Percentiles rank a stretch among this genome's conserved stretches.
phyloP scores from a whole-genome alignment of 2,113 vertebrate species.

The Microtus montanus region DNA sequence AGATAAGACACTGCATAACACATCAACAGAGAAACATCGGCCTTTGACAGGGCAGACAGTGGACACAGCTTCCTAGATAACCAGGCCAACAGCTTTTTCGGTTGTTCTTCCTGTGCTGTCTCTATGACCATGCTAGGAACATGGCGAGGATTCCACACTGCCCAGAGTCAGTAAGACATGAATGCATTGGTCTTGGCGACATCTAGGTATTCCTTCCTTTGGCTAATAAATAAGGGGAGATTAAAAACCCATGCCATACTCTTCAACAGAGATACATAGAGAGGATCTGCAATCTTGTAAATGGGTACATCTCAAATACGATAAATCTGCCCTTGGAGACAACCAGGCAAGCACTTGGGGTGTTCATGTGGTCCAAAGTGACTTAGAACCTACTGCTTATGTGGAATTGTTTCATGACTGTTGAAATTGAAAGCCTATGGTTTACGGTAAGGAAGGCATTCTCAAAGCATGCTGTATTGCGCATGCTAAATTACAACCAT shows the following conservation, averaged over 20 bases:
- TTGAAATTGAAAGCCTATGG: neutral
- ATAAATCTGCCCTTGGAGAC: neutral
- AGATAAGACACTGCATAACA: neutral
- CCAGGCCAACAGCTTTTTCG: neutral
- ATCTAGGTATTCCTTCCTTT: neutral
- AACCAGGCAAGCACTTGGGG: fast-evolving
- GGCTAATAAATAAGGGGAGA: neutral
- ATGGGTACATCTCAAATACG: neutral
- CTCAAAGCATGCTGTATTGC: neutral
- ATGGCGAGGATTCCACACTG: neutral
- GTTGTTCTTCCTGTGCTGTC: neutral
- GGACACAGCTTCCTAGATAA: neutral
- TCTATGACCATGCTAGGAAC: neutral
- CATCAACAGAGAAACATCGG: neutral
- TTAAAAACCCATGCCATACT: neutral
- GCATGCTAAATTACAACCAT: neutral
- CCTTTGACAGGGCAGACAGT: neutral
- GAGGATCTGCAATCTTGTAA: constrained; percentile 14
- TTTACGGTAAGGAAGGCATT: neutral
- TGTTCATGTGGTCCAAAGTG: neutral
- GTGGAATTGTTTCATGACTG: neutral
- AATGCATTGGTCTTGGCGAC: neutral
- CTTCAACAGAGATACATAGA: neutral
- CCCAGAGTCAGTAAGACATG: neutral
- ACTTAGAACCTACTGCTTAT: neutral